Percentiles rank a stretch among this genome's conserved stretches.
phyloP scores from a whole-genome alignment of 2,113 vertebrate species.

The Mola mola region DNA sequence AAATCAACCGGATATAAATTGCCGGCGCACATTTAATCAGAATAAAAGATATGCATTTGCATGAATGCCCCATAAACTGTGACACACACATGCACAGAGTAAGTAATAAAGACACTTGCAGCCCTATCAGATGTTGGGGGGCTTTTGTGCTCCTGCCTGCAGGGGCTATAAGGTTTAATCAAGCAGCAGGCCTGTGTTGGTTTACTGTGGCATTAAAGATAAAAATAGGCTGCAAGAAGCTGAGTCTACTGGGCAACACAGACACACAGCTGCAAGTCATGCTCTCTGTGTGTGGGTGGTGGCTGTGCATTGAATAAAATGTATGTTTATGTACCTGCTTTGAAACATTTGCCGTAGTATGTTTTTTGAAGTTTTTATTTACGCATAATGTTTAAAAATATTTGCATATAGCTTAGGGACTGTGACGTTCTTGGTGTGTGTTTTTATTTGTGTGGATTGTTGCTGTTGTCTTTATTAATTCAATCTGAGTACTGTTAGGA shows the following conservation, averaged over 20 bases:
- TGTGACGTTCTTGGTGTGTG: not conserved
- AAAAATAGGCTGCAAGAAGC: constrained; percentile 69
- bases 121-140: constrained; percentile 54
- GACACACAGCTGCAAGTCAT: constrained; percentile 54
- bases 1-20: constrained; percentile 44
- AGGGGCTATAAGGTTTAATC: constrained; percentile 62
- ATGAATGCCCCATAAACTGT: constrained; percentile 24
- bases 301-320: constrained; percentile 3
- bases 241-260: constrained; percentile 39
- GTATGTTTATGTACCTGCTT: not conserved
- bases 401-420: constrained; percentile 13
- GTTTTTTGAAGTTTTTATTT: constrained; percentile 6
- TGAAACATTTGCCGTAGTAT: constrained; percentile 1
- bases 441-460: not conserved
- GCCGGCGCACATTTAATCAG: constrained; percentile 49
- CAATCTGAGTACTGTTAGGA: too few relatives aligned
- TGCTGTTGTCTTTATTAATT: too few relatives aligned
- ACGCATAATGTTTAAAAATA: constrained; percentile 17
- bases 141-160: constrained; percentile 45
- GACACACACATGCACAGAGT: constrained; percentile 5
- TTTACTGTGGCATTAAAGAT: constrained; percentile 64
- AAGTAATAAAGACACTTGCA: constrained; percentile 25
- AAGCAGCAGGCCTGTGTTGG: constrained; percentile 57
- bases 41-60: constrained; percentile 50
- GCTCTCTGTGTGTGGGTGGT: constrained; percentile 25